Evolutionary conservation across 64 coral and sea anemone genomes (phyloP).

Genomic region (Stylophora pistillata): DNA sequence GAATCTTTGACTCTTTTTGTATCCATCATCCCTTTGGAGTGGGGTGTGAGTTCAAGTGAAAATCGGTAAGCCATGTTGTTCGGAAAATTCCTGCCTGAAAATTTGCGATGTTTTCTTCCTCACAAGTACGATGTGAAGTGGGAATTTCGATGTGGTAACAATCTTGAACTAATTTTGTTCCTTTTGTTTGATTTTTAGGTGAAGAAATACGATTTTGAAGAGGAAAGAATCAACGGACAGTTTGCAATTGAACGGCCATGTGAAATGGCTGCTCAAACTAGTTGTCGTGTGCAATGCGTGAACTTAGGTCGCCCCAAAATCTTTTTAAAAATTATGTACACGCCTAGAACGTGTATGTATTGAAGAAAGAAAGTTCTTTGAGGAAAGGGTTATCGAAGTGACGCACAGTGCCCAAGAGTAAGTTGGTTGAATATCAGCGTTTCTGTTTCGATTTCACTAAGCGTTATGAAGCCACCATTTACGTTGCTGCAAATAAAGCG

Average conservation of each 20-base stretch:
- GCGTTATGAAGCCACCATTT: conserved; percentile 27
- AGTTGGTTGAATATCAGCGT: conserved; percentile 73
- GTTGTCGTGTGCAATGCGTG: conserved; percentile 19
- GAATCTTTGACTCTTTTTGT: background rate
- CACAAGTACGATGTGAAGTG: conserved; percentile 40
- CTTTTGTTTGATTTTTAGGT: conserved; percentile 84
- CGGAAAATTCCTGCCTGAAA: conserved; percentile 23
- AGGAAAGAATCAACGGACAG: conserved; percentile 67
- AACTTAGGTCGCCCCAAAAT: conserved; percentile 68
- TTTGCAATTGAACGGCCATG: conserved; percentile 64
- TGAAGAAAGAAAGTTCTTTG: conserved; percentile 89
- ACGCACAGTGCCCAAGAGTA: conserved; percentile 77
- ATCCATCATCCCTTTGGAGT: conserved; percentile 61
- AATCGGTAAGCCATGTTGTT: conserved; percentile 94
- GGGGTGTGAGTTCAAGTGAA: conserved; percentile 47
- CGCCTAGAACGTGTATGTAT: conserved; percentile 72
- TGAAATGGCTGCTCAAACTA: conserved; percentile 71
- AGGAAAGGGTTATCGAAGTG: conserved; percentile 77
- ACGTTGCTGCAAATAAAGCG: conserved; percentile 59
- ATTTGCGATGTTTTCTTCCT: conserved; percentile 39
- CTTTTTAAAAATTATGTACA: conserved; percentile 69
- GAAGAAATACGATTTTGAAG: conserved; percentile 54
- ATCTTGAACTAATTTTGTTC: conserved; percentile 75
- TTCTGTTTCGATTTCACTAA: conserved; percentile 28
- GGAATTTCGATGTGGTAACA: conserved; percentile 91